These are phyloP conservation scores for Mylabris sibirica DNA, from an alignment of 2,888 invertebrate genomes.

Conservation along the genomic window DNA sequence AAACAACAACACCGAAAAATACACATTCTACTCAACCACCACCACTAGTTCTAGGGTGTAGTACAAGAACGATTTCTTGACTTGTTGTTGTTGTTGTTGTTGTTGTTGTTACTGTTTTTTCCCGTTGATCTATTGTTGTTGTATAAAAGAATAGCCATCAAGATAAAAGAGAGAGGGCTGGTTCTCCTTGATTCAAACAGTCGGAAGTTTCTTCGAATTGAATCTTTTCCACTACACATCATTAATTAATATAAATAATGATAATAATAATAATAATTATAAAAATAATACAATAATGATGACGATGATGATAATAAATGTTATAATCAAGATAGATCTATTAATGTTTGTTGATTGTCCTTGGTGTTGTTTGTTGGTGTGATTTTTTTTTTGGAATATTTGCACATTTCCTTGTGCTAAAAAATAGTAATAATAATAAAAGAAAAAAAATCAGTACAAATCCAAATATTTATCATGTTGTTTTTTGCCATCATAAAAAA, in stretches of 20 bases:
- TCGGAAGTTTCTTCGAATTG: constrained; percentile 12
- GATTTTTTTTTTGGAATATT: constrained; percentile 17
- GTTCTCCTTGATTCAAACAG: constrained; percentile 12
- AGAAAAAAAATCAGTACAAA: neutral
- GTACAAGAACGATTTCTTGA: neutral
- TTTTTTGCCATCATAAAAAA: neutral
- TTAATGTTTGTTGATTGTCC: constrained; percentile 13
- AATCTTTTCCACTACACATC: neutral
- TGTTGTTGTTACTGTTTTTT: constrained; percentile 10
- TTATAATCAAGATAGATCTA: neutral
- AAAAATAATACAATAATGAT: neutral
- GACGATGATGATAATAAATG: neutral
- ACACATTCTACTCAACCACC: neutral
- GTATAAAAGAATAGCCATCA: constrained; percentile 3
- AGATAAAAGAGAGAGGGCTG: constrained; percentile 10
- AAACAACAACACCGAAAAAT: neutral
- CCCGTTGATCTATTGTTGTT: neutral
- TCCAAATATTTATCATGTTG: constrained; percentile 26
- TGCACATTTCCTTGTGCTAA: constrained; percentile 19
- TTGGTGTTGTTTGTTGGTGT: constrained; percentile 21
- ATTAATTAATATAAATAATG: neutral
- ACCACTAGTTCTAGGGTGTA: neutral
- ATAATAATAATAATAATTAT: neutral
- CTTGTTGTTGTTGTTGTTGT: neutral
- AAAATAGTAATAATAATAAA: neutral